Evolutionary conservation across 2,888 invertebrate species (phyloP), one percentile per base, ranked within the genome.

Genomic region (Caenorhabditis angaria): DNA sequence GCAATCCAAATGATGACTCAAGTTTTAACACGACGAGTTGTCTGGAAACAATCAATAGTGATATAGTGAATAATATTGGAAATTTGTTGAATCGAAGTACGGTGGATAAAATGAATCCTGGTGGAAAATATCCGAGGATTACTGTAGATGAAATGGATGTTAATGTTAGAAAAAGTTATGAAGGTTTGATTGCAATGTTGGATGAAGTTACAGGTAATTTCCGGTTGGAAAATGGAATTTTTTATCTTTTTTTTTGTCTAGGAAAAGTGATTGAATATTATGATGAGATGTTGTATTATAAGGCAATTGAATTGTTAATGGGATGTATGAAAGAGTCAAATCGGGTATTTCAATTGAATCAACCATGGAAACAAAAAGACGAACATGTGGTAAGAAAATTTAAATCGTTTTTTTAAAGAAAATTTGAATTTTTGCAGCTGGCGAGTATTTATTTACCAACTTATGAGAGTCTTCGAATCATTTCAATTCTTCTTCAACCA

Each of bases 301-400:
- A 80, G 58, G 94, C 91, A 0, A 92, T 93, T 0, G 94, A 95
- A 87, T 90, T 91, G 0, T 91, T 93, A 0, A 92, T 95, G 88
- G 89, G 91, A 14, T 91, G 92, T 0, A 89, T 96, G 14, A 93
- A 93, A 85, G 89, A 91, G 29, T 92, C 93, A 22, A 97, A 99
- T 90, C 89, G 91, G 70, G 94, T 95, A 90, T 92, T 97, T 84
- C 93, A 96, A 85, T 90, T 92, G 3, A 91, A 92, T 81, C 92
- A 93, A 88, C 97, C 97, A 0, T 99, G 97, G 97, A 91, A 92
- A 79, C 90, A 97, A 69, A 91, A 90, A 62, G 93, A 93, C 85
- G 79, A 81, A 1, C 87, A 90, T 12, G 88, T 90, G 0, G 89
- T 90, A 1, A 91, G 92, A 32, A 32, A 57, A 57, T n/a, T n/a